Base-by-base conservation (phyloP, 2,888 invertebrate genomes). In the Chorisops tibialis region DNA sequence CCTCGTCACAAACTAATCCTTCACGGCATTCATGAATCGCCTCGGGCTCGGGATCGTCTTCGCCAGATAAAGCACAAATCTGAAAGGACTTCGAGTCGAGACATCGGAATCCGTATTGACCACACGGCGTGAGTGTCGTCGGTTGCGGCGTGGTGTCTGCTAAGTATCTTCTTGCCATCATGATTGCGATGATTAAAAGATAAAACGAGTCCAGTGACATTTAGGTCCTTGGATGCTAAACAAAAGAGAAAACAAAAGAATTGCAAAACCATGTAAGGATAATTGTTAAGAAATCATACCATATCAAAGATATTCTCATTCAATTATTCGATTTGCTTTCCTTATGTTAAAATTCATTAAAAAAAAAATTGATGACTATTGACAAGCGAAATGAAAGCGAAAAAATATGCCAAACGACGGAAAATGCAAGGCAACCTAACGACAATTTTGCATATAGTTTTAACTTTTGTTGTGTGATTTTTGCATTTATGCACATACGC, bases 41-140 rank as follows among this genome's bases (percentile, higher is more conserved):
- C 21, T 59, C 59, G 1, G 64, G 50, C 7, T 18, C 5, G 1
- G 69, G 68, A 14, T 63, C 68, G 18, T 68, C 67, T 0, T 52
- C 48, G 43, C 65, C 43, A 2, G 12, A 16, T 43, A 62, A 52
- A 21, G 62, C 48, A 51, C 69, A 69, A 30, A 70, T 63, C 51
- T 68, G 67, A 37, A 67, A 59, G 0, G 61, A 43, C 24, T 66
- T 63, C 4, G 38, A 59, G 30, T 68, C 63, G 7, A 69, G 4
- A 48, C 70, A 70, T 14, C 62, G 63, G 54, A 70, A 70, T 22
- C 68, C 69, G 52, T 69, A 68, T 50, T 62, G 66, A 1, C 70
- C 70, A 51, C 70, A 70, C 3, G 51, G 58, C 1, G 14, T 3
- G 19, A 9, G 4, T 11, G 24, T 61, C 21, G 52, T 19, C 21